phyloP scores from a whole-genome alignment of 2,113 vertebrate genomes.

The Anas platyrhynchos region DNA sequence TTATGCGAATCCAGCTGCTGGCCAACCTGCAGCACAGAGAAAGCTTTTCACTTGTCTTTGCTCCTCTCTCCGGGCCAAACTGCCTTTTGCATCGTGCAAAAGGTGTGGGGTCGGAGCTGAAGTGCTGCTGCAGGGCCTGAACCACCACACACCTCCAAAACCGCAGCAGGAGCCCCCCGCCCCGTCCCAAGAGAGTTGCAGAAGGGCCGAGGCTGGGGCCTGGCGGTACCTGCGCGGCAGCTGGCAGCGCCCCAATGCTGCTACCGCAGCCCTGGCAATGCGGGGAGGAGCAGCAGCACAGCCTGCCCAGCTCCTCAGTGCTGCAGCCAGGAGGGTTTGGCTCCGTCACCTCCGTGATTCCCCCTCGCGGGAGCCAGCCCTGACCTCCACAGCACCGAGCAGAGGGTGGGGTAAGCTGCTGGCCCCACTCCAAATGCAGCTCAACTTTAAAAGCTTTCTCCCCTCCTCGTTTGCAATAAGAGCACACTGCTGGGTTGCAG shows the following conservation, averaged over 20 bases:
- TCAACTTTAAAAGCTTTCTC: accelerated
- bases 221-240: background rate
- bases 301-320: accelerated
- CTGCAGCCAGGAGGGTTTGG: background rate
- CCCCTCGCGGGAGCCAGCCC: accelerated
- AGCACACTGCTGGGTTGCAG: background rate
- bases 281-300: accelerated
- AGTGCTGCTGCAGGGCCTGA: background rate
- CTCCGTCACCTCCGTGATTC: accelerated
- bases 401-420: too few species aligned
- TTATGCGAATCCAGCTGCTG: background rate
- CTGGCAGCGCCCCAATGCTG: background rate
- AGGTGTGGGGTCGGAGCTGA: accelerated
- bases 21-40: background rate
- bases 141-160: accelerated
- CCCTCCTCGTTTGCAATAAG: background rate
- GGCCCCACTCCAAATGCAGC: accelerated
- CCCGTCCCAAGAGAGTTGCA: accelerated
- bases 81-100: background rate
- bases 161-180: too few species aligned
- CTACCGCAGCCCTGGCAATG: background rate
- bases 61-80: accelerated
- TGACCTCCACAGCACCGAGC: accelerated
- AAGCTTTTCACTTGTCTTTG: background rate
- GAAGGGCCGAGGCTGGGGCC: accelerated